phyloP scores from a whole-genome alignment of 2,888 invertebrate genomes.

The Pterostichus madidus region DNA sequence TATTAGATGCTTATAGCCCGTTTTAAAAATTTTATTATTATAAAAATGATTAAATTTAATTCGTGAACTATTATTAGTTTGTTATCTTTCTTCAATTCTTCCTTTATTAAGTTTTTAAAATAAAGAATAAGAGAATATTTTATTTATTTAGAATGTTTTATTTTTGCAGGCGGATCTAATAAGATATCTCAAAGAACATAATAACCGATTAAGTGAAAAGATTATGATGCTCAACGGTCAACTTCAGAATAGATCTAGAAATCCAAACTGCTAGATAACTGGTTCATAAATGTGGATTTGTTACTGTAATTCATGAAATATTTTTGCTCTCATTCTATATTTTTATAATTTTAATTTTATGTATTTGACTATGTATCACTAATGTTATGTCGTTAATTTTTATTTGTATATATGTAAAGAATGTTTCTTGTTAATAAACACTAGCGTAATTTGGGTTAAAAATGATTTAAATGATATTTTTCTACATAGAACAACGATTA shows the following conservation, averaged over 20 bases:
- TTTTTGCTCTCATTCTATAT: constrained; percentile 16
- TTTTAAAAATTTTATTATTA: too few relatives aligned
- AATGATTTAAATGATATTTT: too few relatives aligned
- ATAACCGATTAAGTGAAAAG: constrained; percentile 82
- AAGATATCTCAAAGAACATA: constrained; percentile 84
- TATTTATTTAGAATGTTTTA: constrained; percentile 23
- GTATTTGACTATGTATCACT: constrained; percentile 22
- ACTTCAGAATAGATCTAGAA: constrained; percentile 72
- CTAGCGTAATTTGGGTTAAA: not conserved
- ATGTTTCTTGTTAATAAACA: constrained; percentile 18
- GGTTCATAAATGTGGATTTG: not conserved
- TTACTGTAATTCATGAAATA: constrained; percentile 13
- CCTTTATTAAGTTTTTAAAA: too few relatives aligned
- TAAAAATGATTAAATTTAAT: too few relatives aligned
- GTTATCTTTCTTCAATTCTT: too few relatives aligned
- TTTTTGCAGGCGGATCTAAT: constrained; percentile 82
- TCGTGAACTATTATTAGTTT: too few relatives aligned
- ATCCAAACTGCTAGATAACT: not conserved
- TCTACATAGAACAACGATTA: too few relatives aligned
- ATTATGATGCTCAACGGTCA: constrained; percentile 81
- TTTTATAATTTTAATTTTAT: constrained; percentile 44
- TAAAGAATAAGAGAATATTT: too few relatives aligned
- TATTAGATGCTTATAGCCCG: too few relatives aligned
- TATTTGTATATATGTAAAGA: constrained; percentile 42
- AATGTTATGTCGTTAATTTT: constrained; percentile 28